Evolutionary conservation across 2,888 invertebrate genomes (phyloP), one percentile per base, ranked within the genome.

Genomic region (Drosophila anceps): DNA sequence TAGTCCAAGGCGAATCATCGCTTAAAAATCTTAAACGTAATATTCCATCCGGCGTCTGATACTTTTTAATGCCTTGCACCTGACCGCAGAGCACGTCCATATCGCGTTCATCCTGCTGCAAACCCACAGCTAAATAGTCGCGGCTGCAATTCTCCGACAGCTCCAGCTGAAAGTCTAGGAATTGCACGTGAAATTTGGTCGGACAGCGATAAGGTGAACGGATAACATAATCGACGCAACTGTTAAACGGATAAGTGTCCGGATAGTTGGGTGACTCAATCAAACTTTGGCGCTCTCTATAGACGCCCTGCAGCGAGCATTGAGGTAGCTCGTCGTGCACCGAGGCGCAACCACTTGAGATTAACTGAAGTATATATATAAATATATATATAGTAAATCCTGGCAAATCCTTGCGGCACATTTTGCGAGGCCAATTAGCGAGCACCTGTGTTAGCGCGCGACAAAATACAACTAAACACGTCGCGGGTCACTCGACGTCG

Each of bases 221-320:
- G 29, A 95, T 83, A 6, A 92, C 91, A 77, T 94, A 95, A 73
- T 93, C 92, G 88, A 86, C 86, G 81, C 95, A 95, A 4, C 91
- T 81, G 69, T 93, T 92, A 4, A 86, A 65, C 0, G 93, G 92
- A 90, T 94, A 94, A 44, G 92, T 90, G 33, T 90, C 84, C 0
- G 94, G 94, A 87, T 94, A 95, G 79, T 93, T 93, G 6, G 94
- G 94, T n/a, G 94, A 94, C 66, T 92, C 91, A 2, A 95, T 84
- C 0, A 93, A 80, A 55, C 94, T 94, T 79, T 94, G 94, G 33
- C 93, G 93, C 35, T 93, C 93, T 7, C 93, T 92, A 73, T 92
- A 94, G 18, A 93, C 92, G 50, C 94, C 94, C n/a, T 84, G 82
- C 4, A 91, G 69, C 5, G 84, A 83, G n/a, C 91, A 91, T 53